phyloP scores from a whole-genome alignment of 2,113 vertebrate species.

The Colossoma macropomum region DNA sequence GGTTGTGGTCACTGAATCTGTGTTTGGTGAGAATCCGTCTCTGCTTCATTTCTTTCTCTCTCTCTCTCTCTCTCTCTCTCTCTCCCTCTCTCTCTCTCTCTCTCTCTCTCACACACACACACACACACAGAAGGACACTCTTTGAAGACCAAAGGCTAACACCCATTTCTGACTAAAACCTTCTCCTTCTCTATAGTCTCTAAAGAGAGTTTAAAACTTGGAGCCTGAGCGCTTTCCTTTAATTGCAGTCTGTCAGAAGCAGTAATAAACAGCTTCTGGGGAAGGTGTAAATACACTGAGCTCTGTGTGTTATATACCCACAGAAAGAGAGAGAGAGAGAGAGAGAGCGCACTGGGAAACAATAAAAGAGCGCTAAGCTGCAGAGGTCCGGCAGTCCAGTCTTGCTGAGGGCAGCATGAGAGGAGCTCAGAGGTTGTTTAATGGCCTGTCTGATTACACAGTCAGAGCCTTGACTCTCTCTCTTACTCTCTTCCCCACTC shows the following conservation, averaged over 20 bases:
- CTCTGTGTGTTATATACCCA: not conserved
- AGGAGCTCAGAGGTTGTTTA: conserved; percentile 23
- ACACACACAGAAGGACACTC: not conserved
- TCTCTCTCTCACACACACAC: not conserved
- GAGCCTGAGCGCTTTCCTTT: conserved; percentile 25
- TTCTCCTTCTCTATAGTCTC: not conserved
- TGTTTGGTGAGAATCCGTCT: too few species aligned
- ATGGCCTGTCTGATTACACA: conserved; percentile 25
- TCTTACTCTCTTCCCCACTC: not conserved
- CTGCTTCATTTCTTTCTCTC: not conserved
- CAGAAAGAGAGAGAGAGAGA: not conserved
- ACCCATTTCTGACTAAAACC: not conserved
- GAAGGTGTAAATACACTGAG: conserved; percentile 31
- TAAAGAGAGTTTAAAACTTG: conserved; percentile 22
- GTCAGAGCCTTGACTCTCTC: not conserved
- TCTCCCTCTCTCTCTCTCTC: not conserved
- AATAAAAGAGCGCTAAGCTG: conserved; percentile 8
- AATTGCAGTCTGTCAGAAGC: conserved; percentile 37
- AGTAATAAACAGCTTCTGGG: conserved; percentile 28
- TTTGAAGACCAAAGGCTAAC: not conserved
- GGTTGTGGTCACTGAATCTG: too few species aligned
- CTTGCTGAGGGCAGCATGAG: conserved; percentile 5
- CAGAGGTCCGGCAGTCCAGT: conserved; percentile 4
- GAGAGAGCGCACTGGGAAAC: not conserved
- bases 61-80: not conserved